Base-by-base conservation (phyloP, 2,888 invertebrate species). In the Drosophila koepferae region DNA sequence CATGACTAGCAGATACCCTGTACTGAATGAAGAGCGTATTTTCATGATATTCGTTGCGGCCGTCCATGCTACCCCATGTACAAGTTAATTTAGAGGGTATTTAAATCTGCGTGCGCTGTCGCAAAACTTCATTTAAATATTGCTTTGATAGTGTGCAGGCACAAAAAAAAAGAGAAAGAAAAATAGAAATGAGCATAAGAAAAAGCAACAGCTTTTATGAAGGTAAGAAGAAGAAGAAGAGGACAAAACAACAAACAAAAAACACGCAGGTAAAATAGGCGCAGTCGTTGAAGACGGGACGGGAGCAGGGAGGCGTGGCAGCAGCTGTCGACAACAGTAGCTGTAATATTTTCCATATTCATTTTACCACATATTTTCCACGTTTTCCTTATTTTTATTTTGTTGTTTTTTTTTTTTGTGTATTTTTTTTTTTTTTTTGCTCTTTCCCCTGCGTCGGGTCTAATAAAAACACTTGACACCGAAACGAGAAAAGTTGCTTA, bases 391-490 rank as follows among this genome's bases (percentile, higher is more conserved):
- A 38, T 44, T 53, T 64, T 55, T 41, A 55, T 55, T 41, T 41
- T 18, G n/a, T 28, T 55, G n/a, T 31, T 31, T 53, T 36, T 51
- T 36, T 51, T 14, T 20, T n/a, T 20, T 58, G 7, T 20, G 12
- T 36, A 7, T 44, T 12, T 14, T 48, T 58, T 61, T 41, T 8
- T 58, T 46, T 49, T n/a, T 18, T 23, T 56, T 31, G n/a, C 23
- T 31, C 56, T 55, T 80, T n/a, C 14, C 38, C 41, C 38, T 59
- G 54, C 68, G 65, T 60, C 60, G 63, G 44, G 65, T 70, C 76
- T 75, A 81, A 81, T 82, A 85, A 82, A 84, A 85, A 74, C 82
- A 85, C 86, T 84, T 84, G 83, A 85, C 86, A 84, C 86, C 79
- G 68, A 80, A 85, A 82, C 76, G 68, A 80, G 80, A 60, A 78